Evolutionary conservation across 2,113 vertebrate species (phyloP), one percentile per base, ranked within the genome.

Genomic region (Microcebus tavaratra): DNA sequence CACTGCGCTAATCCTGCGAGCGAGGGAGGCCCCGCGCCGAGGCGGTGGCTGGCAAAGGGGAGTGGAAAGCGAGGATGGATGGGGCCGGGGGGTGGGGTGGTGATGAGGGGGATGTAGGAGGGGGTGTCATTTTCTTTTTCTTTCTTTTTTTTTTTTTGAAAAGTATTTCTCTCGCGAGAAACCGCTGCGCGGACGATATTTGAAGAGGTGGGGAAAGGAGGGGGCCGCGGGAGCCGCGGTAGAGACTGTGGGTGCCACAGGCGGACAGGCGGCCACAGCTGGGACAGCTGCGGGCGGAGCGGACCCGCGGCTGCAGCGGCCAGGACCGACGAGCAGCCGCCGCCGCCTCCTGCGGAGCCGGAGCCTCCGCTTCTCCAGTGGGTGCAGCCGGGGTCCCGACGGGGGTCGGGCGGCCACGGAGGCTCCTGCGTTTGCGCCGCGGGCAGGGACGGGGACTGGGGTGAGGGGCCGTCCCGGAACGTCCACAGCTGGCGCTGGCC

Each of bases 151-250:
- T 0, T 92, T 95, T 97, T 93, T 0, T 55, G 8, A 45, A 87
- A 90, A 96, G 73, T 97, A 97, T 97, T 97, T 97, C 97, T 98
- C 98, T 98, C 98, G 98, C 98, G 98, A 98, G 98, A 98, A 96
- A 97, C 97, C 84, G 95, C 84, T 97, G 98, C 97, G 97, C 98
- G 97, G 98, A 98, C 98, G 98, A 98, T 98, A 98, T 96, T 99
- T 98, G 98, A 97, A 98, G 98, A 97, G 95, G 97, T 91, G 94
- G 76, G 92, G 97, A 96, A 97, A 97, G 97, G 97, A 96, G 97
- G 97, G 97, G 98, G 95, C 94, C 75, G 93, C 91, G 67, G 93
- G 87, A 83, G 90, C 95, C 76, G 88, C 94, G 67, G 94, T 81
- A 81, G 84, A 94, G 94, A 79, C 75, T 53, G 95, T 96, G 97